Evolutionary conservation across 2,113 vertebrate genomes (phyloP).

Genomic region (Charina bottae): DNA sequence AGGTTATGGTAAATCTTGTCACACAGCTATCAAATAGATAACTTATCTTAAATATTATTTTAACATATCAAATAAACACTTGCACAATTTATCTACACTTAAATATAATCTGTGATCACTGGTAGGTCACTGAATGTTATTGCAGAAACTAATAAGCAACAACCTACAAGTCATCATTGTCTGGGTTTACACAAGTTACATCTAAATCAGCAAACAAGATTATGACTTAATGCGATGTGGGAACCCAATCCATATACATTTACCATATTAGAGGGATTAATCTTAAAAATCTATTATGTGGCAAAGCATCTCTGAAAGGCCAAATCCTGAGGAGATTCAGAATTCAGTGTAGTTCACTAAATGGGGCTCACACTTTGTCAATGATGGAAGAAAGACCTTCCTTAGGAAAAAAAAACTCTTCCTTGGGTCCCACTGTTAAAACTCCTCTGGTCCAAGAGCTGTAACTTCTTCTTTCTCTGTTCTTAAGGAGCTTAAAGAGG

Average conservation of each 20-base stretch:
- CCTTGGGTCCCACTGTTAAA: conserved; percentile 1
- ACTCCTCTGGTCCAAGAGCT: conserved; percentile 23
- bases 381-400: not conserved
- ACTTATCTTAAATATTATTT: not conserved
- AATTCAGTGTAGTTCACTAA: not conserved
- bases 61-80: not conserved
- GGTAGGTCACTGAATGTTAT: not conserved
- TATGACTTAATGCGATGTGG: not conserved
- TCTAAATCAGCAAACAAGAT: not conserved
- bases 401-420: not conserved
- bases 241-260: not conserved
- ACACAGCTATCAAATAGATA: not conserved
- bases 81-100: not conserved
- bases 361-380: not conserved
- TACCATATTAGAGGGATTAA: not conserved
- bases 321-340: not conserved
- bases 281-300: not conserved
- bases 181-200: not conserved
- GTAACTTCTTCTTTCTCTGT: conserved; percentile 25
- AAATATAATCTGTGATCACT: not conserved
- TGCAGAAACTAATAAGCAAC: not conserved
- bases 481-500: conserved; percentile 28
- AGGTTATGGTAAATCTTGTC: no score
- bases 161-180: not conserved
- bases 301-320: not conserved